phyloP scores from a whole-genome alignment of 2,888 invertebrate genomes.

The Glaucopsyche alexis region DNA sequence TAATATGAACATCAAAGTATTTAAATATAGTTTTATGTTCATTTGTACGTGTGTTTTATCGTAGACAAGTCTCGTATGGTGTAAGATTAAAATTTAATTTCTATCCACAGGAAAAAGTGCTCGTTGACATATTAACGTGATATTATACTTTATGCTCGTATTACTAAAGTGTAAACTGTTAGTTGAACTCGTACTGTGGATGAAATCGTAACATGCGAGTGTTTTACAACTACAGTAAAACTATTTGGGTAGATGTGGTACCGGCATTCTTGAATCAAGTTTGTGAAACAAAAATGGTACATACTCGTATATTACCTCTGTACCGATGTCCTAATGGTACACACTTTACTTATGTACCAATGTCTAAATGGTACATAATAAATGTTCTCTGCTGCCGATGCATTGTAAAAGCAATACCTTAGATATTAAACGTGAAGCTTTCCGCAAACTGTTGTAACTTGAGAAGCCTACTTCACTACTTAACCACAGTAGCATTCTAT shows the following conservation, averaged over 20 bases:
- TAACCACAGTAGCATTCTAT: too few relatives aligned
- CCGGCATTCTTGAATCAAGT: background rate
- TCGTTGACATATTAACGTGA: background rate
- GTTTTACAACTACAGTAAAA: background rate
- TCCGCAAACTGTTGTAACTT: too few relatives aligned
- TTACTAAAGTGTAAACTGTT: background rate
- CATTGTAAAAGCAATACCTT: too few relatives aligned
- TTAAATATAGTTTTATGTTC: slow-evolving; percentile 1
- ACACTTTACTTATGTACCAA: too few relatives aligned
- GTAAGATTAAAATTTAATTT: too few relatives aligned
- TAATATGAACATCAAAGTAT: slow-evolving; percentile 10
- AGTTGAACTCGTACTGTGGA: background rate
- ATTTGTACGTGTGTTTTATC: background rate
- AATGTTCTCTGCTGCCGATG: too few relatives aligned
- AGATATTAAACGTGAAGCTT: too few relatives aligned
- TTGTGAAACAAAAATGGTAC: background rate
- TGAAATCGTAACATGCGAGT: background rate
- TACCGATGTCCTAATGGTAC: too few relatives aligned
- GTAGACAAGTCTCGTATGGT: background rate
- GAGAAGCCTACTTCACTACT: too few relatives aligned
- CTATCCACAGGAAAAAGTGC: background rate
- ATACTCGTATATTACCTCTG: background rate
- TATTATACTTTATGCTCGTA: background rate
- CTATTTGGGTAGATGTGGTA: background rate
- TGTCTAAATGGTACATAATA: too few relatives aligned